Evolutionary conservation across 2,888 invertebrate species (phyloP), one percentile per base, ranked within the genome.

Genomic region (Sesia apiformis): DNA sequence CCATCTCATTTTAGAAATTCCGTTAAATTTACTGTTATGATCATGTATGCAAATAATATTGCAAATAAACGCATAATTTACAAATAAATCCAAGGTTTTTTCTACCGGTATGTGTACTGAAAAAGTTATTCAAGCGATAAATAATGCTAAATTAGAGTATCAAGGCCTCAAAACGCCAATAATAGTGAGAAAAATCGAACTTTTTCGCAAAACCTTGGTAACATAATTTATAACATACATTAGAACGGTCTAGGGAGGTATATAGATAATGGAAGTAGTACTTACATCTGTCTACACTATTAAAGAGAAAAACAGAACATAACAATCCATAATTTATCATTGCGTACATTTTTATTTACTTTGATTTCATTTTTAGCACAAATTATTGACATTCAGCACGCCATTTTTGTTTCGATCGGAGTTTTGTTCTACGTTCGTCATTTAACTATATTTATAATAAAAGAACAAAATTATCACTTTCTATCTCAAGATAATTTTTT

Each of bases 311-410:
- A 58, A 74, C 68, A 60, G 76, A 71, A 79, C 74, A 76, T 59
- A 72, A 63, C 63, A 79, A 72, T 64, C 76, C 67, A 71, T 73
- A 69, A 65, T 69, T 72, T 57, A 63, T 64, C 60, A 65, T 67
- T 60, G 72, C 73, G 78, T 78, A 78, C 87, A 87, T 87, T 81
- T 81, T 80, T 83, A 84, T 80, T 23, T 23, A 23, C 23, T 23
- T 23, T 23, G 23, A 23, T 23, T 23, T 23, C 23, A 23, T 23
- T 23, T 23, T 23, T 2, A 23, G 23, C 23, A 23, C 1, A 23
- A 23, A 23, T 23, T 23, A 23, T 23, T 23, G 23, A 23, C 23
- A 23, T 23, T 23, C 23, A 23, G 23, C 2, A 23, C 23, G 23
- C 23, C 23, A 23, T 23, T 23, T 1, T 23, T 23, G 23, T 23